These are phyloP conservation scores for Epinotia brunnichana DNA, from an alignment of 2,888 invertebrate species.

Conservation along the genomic window DNA sequence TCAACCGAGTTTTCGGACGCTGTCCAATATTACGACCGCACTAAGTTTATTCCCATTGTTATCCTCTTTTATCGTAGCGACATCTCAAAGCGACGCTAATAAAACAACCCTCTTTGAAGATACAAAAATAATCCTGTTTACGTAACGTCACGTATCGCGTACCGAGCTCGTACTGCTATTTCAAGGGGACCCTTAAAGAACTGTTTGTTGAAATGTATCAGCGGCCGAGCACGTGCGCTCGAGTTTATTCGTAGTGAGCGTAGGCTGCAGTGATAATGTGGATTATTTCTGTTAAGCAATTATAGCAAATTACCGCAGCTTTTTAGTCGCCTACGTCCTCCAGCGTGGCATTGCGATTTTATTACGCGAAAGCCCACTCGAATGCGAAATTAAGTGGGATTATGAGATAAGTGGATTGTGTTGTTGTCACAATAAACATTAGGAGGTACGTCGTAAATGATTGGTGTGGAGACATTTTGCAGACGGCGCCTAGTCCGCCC, in stretches of 20 bases:
- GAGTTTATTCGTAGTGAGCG: conserved; percentile 43
- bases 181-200: conserved; percentile 43
- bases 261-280: conserved; percentile 42
- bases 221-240: conserved; percentile 41
- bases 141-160: conserved; percentile 59
- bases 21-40: conserved; percentile 66
- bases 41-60: conserved; percentile 71
- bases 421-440: conserved; percentile 47
- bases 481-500: conserved; percentile 75
- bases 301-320: conserved; percentile 29
- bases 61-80: conserved; percentile 69
- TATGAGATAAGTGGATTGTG: conserved; percentile 34
- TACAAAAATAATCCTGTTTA: conserved; percentile 72
- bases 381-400: conserved; percentile 34
- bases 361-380: conserved; percentile 17
- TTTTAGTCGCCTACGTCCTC: conserved; percentile 10
- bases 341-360: conserved; percentile 18
- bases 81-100: conserved; percentile 62
- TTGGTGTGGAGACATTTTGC: conserved; percentile 80
- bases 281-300: conserved; percentile 39
- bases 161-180: conserved; percentile 46
- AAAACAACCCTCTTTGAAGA: conserved; percentile 76
- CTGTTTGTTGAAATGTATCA: conserved; percentile 43
- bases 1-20: conserved; percentile 53
- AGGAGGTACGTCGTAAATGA: conserved; percentile 66